Percentiles rank a stretch among this genome's conserved stretches.
phyloP scores from a whole-genome alignment of 2,113 vertebrate genomes.

The Benitochromis conjunctus region DNA sequence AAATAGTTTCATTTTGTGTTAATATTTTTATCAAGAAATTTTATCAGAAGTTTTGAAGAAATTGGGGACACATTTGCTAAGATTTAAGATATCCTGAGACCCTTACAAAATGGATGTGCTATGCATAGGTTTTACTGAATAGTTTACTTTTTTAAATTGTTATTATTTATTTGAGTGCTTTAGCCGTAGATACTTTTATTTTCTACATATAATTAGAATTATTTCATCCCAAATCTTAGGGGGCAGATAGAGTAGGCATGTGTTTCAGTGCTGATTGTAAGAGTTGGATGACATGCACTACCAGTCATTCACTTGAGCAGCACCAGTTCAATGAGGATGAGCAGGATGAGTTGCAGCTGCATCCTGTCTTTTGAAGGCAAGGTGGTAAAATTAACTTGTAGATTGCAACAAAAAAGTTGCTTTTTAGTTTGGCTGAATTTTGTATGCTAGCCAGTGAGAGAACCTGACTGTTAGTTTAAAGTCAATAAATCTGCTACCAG shows the following conservation, averaged over 20 bases:
- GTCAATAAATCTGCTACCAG: neutral
- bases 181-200: neutral
- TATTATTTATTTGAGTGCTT: neutral
- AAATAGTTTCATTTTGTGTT: neutral
- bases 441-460: neutral
- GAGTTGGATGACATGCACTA: neutral
- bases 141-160: fast-evolving
- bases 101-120: neutral
- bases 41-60: neutral
- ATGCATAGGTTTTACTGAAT: neutral
- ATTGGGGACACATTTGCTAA: neutral
- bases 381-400: neutral
- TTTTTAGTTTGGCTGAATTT: neutral
- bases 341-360: neutral
- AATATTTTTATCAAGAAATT: neutral
- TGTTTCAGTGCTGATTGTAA: neutral
- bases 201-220: neutral
- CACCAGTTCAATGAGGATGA: neutral
- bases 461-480: neutral
- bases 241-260: neutral
- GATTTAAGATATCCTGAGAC: neutral
- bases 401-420: neutral
- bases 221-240: neutral
- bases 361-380: neutral
- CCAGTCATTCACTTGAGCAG: neutral